Percentiles rank a stretch among this genome's conserved stretches.
Evolutionary conservation across 1,140 invertebrate species (phyloP).

Genomic region (Tetranychus urticae): DNA sequence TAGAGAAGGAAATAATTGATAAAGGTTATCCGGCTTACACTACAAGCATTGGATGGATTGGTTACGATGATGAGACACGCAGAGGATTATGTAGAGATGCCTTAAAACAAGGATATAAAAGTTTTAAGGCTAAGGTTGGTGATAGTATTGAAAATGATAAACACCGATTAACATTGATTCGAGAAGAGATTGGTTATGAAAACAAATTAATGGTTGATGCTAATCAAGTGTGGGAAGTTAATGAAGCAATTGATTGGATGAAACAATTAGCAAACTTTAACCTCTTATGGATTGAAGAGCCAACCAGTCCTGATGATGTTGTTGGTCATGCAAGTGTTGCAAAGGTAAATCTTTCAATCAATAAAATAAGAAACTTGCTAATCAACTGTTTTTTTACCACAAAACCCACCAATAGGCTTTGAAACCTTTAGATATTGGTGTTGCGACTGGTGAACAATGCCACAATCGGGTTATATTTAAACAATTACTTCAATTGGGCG

Average conservation of each 20-base stretch:
- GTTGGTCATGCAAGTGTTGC: slow-evolving; percentile 51
- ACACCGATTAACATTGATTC: slow-evolving; percentile 37
- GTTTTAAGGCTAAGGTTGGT: slow-evolving; percentile 77
- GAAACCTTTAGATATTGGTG: slow-evolving; percentile 43
- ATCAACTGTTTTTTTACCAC: background rate
- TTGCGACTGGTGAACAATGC: slow-evolving; percentile 76
- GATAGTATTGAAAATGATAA: slow-evolving; percentile 48
- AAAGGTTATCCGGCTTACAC: slow-evolving; percentile 52
- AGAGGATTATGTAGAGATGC: slow-evolving; percentile 40
- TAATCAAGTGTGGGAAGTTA: slow-evolving; percentile 71
- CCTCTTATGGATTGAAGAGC: slow-evolving; percentile 73
- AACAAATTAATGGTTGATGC: slow-evolving; percentile 55
- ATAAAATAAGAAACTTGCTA: slow-evolving; percentile 1
- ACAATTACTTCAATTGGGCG: slow-evolving; percentile 52
- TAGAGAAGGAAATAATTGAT: slow-evolving; percentile 21
- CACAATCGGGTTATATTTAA: slow-evolving; percentile 77
- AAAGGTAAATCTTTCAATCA: slow-evolving; percentile 23
- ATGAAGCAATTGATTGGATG: slow-evolving; percentile 64
- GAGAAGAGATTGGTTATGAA: slow-evolving; percentile 47
- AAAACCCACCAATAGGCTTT: slow-evolving; percentile 23
- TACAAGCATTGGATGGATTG: slow-evolving; percentile 39
- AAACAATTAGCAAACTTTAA: slow-evolving; percentile 42
- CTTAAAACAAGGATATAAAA: slow-evolving; percentile 41
- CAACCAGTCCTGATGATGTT: slow-evolving; percentile 71
- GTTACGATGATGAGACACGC: slow-evolving; percentile 43